A percentile compares a stretch with the other conserved stretches of the same genome.
Evolutionary conservation across 2,888 invertebrate species (phyloP).

Genomic region (Melikaiella ostensackeni): DNA sequence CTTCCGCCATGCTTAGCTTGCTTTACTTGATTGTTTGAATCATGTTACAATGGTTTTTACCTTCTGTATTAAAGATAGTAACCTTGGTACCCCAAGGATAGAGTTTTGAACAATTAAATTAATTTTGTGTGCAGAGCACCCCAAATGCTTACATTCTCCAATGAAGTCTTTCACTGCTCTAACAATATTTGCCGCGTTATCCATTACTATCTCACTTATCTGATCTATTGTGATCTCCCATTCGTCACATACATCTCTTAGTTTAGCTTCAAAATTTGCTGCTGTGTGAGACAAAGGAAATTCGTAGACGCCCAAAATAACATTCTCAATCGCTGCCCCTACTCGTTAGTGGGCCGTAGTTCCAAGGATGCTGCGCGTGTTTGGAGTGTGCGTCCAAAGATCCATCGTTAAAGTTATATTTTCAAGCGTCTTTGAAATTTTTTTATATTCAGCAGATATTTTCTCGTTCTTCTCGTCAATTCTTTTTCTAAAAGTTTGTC

Average conservation of each 20-base stretch:
- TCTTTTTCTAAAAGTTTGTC: constrained; percentile 41
- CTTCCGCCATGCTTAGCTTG: constrained; percentile 7
- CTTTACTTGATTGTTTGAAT: not conserved
- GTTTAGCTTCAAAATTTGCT: too few relatives aligned
- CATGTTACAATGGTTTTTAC: not conserved
- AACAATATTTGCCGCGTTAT: too few relatives aligned
- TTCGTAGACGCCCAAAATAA: too few relatives aligned
- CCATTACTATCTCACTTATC: too few relatives aligned
- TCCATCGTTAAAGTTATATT: not conserved
- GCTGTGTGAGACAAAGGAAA: too few relatives aligned
- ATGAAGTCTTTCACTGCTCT: too few relatives aligned
- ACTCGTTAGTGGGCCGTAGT: not conserved
- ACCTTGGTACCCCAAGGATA: not conserved
- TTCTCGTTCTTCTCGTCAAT: constrained; percentile 41
- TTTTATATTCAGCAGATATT: not conserved
- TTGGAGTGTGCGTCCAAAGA: not conserved
- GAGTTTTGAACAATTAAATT: too few relatives aligned
- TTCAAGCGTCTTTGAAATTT: not conserved
- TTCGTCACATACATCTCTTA: too few relatives aligned
- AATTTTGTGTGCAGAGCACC: too few relatives aligned
- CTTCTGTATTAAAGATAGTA: not conserved
- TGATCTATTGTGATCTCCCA: too few relatives aligned
- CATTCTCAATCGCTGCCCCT: not conserved
- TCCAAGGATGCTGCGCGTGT: not conserved
- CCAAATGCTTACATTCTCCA: too few relatives aligned